Percentiles rank a stretch among this genome's conserved stretches.
These are phyloP conservation scores for Hydractinia echinata DNA, from an alignment of 30 jellyfish, hydroid and myxozoan species.

Conservation along the genomic window DNA sequence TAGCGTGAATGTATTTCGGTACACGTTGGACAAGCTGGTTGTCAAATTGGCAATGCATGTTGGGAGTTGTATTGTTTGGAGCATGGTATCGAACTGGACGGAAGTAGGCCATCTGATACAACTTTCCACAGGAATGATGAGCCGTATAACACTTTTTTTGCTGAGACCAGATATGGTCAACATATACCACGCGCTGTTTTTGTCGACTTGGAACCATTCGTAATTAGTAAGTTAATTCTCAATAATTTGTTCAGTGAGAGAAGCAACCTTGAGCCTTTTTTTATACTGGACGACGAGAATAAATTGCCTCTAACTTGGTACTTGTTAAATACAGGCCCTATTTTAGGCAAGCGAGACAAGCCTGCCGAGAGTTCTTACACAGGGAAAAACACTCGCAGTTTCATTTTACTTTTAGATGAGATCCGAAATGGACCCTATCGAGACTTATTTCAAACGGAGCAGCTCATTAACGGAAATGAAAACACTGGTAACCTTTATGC, in stretches of 20 bases:
- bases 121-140: slow-evolving; percentile 5
- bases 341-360: too few species aligned
- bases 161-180: slow-evolving; percentile 10
- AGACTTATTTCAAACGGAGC: slow-evolving; percentile 39
- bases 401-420: slow-evolving; percentile 17
- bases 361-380: too few species aligned
- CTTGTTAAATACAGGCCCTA: too few species aligned
- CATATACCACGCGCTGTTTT: slow-evolving; percentile 35
- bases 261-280: too few species aligned
- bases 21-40: slow-evolving; percentile 17
- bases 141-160: slow-evolving; percentile 21
- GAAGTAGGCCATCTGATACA: slow-evolving; percentile 7
- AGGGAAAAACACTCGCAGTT: not conserved
- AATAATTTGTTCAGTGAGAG: too few species aligned
- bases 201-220: slow-evolving; percentile 9
- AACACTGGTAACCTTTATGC: slow-evolving; percentile 47
- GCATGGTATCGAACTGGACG: slow-evolving; percentile 40
- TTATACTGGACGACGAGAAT: too few species aligned
- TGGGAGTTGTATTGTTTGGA: slow-evolving; percentile 20
- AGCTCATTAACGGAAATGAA: slow-evolving; percentile 41
- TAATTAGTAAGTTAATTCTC: slow-evolving; percentile 1
- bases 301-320: too few species aligned
- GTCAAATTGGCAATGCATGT: slow-evolving; percentile 20
- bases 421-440: slow-evolving; percentile 34
- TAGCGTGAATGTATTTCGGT: slow-evolving; percentile 10